A percentile compares a stretch with the other conserved stretches of the same genome.
These are phyloP conservation scores for Corythornis vintsioides DNA, from an alignment of 2,113 vertebrate species.

Conservation along the genomic window DNA sequence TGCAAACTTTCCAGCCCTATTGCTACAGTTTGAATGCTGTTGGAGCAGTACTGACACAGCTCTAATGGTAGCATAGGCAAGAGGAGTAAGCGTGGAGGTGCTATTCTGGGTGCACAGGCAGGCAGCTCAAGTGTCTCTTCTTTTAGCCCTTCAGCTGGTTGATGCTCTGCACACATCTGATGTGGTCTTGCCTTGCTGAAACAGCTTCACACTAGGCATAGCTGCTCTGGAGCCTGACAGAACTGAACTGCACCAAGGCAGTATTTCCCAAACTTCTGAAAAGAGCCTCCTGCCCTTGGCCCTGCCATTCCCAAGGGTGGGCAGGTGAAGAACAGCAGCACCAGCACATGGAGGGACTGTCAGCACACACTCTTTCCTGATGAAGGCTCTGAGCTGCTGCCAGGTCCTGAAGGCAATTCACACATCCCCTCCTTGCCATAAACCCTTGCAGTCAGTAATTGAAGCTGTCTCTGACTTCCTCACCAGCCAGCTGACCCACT, in stretches of 20 bases:
- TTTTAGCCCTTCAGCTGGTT: neutral
- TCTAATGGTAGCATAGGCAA: neutral
- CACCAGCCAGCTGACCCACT: rapidly evolving
- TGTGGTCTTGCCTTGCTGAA: neutral
- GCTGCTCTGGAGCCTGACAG: neutral
- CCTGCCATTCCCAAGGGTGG: neutral
- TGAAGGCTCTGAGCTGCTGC: neutral
- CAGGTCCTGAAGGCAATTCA: neutral
- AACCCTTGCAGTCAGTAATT: neutral
- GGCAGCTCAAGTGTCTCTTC: neutral
- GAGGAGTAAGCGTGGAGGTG: neutral
- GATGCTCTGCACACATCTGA: neutral
- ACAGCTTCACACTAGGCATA: neutral
- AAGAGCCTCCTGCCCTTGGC: neutral
- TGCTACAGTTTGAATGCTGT: neutral
- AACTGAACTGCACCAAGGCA: neutral
- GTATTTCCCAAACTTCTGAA: neutral
- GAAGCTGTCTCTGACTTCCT: neutral
- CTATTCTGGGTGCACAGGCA: neutral
- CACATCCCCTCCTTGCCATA: neutral
- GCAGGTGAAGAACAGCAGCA: neutral
- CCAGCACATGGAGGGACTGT: neutral
- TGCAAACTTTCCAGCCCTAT: neutral
- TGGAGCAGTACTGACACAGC: neutral
- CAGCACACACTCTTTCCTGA: neutral